A percentile compares a stretch with the other conserved stretches of the same genome.
These are phyloP conservation scores for Sander vitreus DNA, from an alignment of 2,113 vertebrate genomes.

Conservation along the genomic window DNA sequence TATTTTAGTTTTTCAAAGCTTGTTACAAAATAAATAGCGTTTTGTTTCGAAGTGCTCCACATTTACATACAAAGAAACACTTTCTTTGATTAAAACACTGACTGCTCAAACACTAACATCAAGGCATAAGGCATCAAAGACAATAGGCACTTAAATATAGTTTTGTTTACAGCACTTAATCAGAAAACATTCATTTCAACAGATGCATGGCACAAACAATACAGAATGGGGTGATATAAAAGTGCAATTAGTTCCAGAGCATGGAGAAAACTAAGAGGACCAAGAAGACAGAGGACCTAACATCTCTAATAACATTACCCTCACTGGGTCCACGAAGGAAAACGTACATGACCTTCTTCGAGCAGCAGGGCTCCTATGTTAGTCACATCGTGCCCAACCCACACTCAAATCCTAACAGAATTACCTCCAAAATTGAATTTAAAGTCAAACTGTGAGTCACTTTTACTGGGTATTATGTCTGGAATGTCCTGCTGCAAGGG, in stretches of 20 bases:
- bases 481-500: conserved; percentile 66
- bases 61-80: conserved; percentile 5
- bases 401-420: conserved; percentile 54
- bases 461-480: conserved; percentile 45
- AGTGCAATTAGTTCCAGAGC: conserved; percentile 47
- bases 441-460: conserved; percentile 63
- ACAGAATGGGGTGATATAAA: conserved; percentile 40
- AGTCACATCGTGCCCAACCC: conserved; percentile 38
- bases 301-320: conserved; percentile 58
- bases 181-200: conserved; percentile 33
- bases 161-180: conserved; percentile 35
- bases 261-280: conserved; percentile 12
- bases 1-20: neutral
- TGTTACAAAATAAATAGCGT: conserved; percentile 18
- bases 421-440: conserved; percentile 75
- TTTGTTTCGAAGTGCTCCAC: conserved; percentile 14
- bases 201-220: conserved; percentile 31
- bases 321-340: conserved; percentile 34
- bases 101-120: conserved; percentile 14
- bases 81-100: neutral
- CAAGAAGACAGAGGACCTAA: conserved; percentile 35
- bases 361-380: conserved; percentile 45
- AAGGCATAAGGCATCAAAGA: neutral
- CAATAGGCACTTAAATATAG: conserved; percentile 48
- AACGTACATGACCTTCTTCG: conserved; percentile 33